A percentile compares a stretch with the other conserved stretches of the same genome.
These are phyloP conservation scores for Trichopria drosophilae DNA, from an alignment of 2,888 invertebrate genomes.

Conservation along the genomic window DNA sequence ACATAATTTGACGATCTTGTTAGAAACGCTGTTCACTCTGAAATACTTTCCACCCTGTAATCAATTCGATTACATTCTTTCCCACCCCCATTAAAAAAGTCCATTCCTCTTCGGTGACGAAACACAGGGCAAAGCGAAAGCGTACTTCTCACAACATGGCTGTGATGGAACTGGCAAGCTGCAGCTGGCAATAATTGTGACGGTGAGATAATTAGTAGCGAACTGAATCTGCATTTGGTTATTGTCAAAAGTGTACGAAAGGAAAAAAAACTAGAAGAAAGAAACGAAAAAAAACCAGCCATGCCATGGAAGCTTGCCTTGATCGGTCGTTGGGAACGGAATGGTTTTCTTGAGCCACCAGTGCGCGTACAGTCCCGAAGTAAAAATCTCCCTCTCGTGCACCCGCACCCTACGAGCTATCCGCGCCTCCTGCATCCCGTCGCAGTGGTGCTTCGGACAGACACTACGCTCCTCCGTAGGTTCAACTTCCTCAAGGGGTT, in stretches of 20 bases:
- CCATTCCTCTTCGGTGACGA: conserved; percentile 3
- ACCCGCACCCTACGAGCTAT: conserved; percentile 7
- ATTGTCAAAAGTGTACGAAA: conserved; percentile 3
- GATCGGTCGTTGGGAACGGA: conserved; percentile 57
- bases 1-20: too few relatives aligned
- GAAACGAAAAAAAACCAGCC: conserved; percentile 51
- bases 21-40: too few relatives aligned
- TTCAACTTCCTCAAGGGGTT: conserved; percentile 1
- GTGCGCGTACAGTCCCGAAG: conserved; percentile 85
- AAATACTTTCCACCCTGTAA: too few relatives aligned
- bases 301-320: conserved; percentile 59
- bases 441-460: neutral
- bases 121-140: conserved; percentile 51
- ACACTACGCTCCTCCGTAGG: neutral
- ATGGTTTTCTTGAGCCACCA: conserved; percentile 91
- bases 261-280: conserved; percentile 16
- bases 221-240: conserved; percentile 15
- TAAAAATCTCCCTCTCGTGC: conserved; percentile 63
- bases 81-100: neutral
- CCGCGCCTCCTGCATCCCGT: neutral
- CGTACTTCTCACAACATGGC: conserved; percentile 59
- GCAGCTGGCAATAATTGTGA: conserved; percentile 26
- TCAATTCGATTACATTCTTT: too few relatives aligned
- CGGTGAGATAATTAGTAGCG: conserved; percentile 30
- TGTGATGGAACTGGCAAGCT: conserved; percentile 41